These are phyloP conservation scores for Hyphantria cunea DNA, from an alignment of 1,140 invertebrate genomes.

Conservation along the genomic window DNA sequence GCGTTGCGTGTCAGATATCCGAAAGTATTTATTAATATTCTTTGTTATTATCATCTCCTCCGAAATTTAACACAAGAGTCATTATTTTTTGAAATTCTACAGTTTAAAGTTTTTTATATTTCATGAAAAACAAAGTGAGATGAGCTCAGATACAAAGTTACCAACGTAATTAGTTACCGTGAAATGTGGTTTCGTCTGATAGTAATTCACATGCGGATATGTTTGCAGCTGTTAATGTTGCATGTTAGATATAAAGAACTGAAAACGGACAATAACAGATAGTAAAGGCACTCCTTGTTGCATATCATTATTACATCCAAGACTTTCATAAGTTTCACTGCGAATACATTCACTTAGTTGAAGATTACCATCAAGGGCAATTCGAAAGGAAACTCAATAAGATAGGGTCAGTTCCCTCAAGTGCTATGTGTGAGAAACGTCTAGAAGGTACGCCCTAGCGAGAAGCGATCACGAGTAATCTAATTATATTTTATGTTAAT, in stretches of 20 bases:
- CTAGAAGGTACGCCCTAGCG: not conserved
- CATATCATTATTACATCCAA: conserved; percentile 30
- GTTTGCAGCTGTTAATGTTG: conserved; percentile 5
- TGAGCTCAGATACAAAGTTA: too few species aligned
- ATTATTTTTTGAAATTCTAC: too few species aligned
- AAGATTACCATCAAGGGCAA: conserved; percentile 61
- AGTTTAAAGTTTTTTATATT: too few species aligned
- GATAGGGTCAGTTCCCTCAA: conserved; percentile 51
- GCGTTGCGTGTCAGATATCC: too few species aligned
- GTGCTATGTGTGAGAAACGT: conserved; percentile 18
- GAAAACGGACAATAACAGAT: conserved; percentile 24
- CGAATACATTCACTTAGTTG: conserved; percentile 56
- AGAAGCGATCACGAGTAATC: not conserved
- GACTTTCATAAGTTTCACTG: conserved; percentile 48
- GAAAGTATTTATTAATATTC: too few species aligned
- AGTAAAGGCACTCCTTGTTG: conserved; percentile 17
- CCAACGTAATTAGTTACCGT: too few species aligned
- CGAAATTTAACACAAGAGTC: too few species aligned
- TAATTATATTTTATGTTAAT: too few species aligned
- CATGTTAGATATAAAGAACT: conserved; percentile 20
- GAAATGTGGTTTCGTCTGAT: too few species aligned
- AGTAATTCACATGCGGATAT: not conserved
- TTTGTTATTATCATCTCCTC: too few species aligned
- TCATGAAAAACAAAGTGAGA: too few species aligned
- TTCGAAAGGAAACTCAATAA: conserved; percentile 55